Evolutionary conservation across 2,113 vertebrate genomes (phyloP).

Genomic region (Aegypius monachus): DNA sequence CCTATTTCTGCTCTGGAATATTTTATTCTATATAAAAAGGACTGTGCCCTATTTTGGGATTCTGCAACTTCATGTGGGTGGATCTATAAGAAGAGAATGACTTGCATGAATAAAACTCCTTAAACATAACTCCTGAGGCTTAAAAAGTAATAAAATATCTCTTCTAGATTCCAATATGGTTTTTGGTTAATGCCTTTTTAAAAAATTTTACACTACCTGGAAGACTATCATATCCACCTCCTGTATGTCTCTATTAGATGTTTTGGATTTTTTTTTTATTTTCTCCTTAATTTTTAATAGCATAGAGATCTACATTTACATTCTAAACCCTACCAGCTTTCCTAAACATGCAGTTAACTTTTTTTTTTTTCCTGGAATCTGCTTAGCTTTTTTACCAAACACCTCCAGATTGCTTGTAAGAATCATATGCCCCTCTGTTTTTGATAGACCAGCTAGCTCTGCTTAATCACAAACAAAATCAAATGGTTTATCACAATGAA

Average conservation of each 20-base stretch:
- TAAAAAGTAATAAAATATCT: neutral
- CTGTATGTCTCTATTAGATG: neutral
- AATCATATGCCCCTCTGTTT: neutral
- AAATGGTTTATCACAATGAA: slow-evolving; percentile 57
- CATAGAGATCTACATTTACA: neutral
- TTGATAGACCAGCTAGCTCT: slow-evolving; percentile 46
- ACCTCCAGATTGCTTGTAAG: neutral
- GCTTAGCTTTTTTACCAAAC: neutral
- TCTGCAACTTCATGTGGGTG: neutral
- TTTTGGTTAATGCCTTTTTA: neutral
- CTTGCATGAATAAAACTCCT: neutral
- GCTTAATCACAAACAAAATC: slow-evolving; percentile 64
- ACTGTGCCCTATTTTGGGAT: neutral
- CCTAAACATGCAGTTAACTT: neutral
- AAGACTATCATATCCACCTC: neutral
- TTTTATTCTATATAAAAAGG: neutral
- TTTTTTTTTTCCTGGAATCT: neutral
- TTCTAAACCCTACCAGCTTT: neutral
- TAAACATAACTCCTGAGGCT: neutral
- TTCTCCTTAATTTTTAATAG: neutral
- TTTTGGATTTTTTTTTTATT: neutral
- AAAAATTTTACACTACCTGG: neutral
- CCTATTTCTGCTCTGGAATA: neutral
- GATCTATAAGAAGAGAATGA: neutral
- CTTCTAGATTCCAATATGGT: neutral